Evolutionary conservation across 2,113 vertebrate genomes (phyloP), one percentile per base, ranked within the genome.

Genomic region (Heterotis niloticus): DNA sequence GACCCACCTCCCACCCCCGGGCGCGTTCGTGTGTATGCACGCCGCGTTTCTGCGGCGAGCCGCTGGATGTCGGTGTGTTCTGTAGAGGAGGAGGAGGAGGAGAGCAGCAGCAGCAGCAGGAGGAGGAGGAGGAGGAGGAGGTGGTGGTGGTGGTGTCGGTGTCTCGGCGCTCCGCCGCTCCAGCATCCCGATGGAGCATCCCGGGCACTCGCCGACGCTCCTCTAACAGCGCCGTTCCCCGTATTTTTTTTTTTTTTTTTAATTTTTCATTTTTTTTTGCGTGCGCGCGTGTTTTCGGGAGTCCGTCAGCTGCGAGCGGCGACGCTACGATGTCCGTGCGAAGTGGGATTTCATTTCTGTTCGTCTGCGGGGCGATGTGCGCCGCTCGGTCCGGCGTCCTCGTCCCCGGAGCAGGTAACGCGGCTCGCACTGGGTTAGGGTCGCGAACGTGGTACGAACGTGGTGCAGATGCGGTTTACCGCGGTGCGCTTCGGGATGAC

Each of bases 321-420:
- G 51, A 81, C 64, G 75, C 80, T 87, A 86, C 80, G 87, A 89
- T 91, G 91, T 78, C 82, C 84, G 84, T 83, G 79, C 85, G 88
- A 85, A 88, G 89, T 88, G 90, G 90, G 91, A 89, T 92, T 90
- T 91, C 86, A 86, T 89, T 93, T 86, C 88, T 91, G 88, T 92
- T 87, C 85, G 75, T 91, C 84, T 92, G 54, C 89, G 91, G 88
- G 88, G 81, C 90, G 87, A 90, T 93, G 87, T 88, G 82, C 85
- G 85, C 88, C 88, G 87, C 84, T 86, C 87, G 89, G 68, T 89
- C 85, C 85, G 88, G 83, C 88, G 85, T 78, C 79, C 56, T 81
- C 5, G 26, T 84, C 56, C 67, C 73, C 75, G 78, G 20, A 60
- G 81, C 88, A 76, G 92, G 92, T 93, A 92, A 89, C 69, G 28